A percentile compares a stretch with the other conserved stretches of the same genome.
Conservation (phyloP, 2,113 vertebrate genomes). For the Stegostoma tigrinum region DNA sequence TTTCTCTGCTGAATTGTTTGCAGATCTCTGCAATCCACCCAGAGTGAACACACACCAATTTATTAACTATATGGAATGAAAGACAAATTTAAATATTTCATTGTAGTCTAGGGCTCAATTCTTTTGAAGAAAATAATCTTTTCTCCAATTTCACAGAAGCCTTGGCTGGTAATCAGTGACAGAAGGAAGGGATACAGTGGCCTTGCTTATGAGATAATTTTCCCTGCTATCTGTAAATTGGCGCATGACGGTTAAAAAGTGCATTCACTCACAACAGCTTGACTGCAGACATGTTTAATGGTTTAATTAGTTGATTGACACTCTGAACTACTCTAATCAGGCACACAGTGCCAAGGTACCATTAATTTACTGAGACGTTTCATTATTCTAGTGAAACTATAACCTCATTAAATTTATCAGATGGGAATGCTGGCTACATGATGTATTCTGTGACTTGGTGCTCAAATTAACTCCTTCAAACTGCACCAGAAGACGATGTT, state of each 20-base stretch:
- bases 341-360: background rate
- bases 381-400: background rate
- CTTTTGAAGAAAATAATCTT: background rate
- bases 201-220: background rate
- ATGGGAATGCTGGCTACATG: background rate
- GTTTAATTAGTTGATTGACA: constrained; percentile 7
- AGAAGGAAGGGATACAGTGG: background rate
- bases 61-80: background rate
- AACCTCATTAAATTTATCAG: background rate
- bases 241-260: background rate
- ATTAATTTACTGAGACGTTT: background rate
- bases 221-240: background rate
- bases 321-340: background rate
- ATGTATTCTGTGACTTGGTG: background rate
- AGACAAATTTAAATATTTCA: constrained; percentile 9
- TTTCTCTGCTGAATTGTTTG: background rate
- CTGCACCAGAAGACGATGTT: background rate
- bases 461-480: background rate
- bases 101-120: background rate
- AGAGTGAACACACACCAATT: background rate
- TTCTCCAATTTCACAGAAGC: background rate
- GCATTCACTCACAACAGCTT: background rate
- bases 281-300: background rate
- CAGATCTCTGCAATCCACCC: background rate
- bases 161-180: background rate